phyloP scores from a whole-genome alignment of 2,113 vertebrate species.

The Pitta sordida region DNA sequence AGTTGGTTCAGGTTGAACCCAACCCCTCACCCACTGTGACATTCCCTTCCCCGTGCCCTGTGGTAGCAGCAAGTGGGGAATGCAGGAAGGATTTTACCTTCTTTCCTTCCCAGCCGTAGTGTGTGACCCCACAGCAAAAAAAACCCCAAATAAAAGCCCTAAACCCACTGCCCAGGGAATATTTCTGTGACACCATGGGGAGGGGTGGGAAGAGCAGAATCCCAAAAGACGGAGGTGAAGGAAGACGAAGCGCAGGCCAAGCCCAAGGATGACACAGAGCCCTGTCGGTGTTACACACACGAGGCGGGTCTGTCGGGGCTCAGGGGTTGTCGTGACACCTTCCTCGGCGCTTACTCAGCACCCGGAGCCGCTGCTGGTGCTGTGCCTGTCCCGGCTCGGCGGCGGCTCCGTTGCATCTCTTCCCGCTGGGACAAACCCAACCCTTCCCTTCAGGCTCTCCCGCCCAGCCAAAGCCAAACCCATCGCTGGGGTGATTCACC shows the following conservation, averaged over 20 bases:
- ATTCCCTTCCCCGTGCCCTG: background rate
- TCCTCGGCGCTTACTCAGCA: background rate
- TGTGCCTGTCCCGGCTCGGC: rapidly evolving
- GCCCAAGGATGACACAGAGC: background rate
- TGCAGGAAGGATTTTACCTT: background rate
- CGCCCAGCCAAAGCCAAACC: background rate
- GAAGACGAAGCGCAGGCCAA: background rate
- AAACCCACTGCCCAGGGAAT: too few relatives aligned
- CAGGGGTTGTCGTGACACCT: background rate
- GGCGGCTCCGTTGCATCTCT: background rate
- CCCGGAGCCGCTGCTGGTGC: background rate
- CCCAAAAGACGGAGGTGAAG: background rate
- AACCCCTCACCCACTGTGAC: background rate
- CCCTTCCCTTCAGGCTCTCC: background rate
- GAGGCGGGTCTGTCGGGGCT: rapidly evolving
- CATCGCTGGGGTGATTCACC: rapidly evolving
- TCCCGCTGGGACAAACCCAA: background rate
- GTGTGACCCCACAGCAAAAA: rapidly evolving
- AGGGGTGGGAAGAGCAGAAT: background rate
- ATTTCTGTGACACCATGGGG: background rate
- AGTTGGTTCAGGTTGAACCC: background rate
- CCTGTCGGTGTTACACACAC: rapidly evolving
- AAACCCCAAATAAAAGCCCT: background rate
- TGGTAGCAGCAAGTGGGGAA: background rate
- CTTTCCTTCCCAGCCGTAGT: background rate